phyloP scores from a whole-genome alignment of 1,140 invertebrate species.

The Sycophila sp. region DNA sequence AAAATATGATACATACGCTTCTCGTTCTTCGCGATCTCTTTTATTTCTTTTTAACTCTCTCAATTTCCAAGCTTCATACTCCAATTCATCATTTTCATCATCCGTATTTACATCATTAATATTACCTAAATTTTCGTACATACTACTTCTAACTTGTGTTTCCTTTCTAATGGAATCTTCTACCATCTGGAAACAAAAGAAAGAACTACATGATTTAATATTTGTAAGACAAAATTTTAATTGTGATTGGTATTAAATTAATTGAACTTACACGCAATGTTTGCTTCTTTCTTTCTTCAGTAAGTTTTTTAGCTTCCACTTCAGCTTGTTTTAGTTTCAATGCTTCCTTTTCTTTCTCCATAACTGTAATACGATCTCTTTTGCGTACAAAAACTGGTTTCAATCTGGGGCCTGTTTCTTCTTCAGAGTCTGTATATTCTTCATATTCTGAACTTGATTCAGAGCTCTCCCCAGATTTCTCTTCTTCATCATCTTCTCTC shows the following conservation, averaged over 20 bases:
- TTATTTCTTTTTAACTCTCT: slow-evolving; percentile 96
- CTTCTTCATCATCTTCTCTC: slow-evolving; percentile 74
- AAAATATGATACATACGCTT: slow-evolving; percentile 74
- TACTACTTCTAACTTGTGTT: slow-evolving; percentile 60
- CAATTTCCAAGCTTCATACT: slow-evolving; percentile 98
- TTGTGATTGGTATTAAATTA: background rate
- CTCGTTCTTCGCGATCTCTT: slow-evolving; percentile 93
- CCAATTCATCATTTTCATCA: slow-evolving; percentile 98
- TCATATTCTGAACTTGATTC: slow-evolving; percentile 85
- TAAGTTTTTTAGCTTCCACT: slow-evolving; percentile 70
- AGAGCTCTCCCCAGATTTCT: slow-evolving; percentile 81
- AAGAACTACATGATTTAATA: background rate
- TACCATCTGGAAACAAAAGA: slow-evolving; percentile 72
- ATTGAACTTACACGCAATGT: slow-evolving; percentile 77
- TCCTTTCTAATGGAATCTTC: slow-evolving; percentile 90
- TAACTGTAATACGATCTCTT: slow-evolving; percentile 92
- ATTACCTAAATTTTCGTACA: slow-evolving; percentile 72
- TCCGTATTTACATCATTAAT: slow-evolving; percentile 94
- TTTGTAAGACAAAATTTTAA: slow-evolving; percentile 6
- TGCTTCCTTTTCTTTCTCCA: slow-evolving; percentile 92
- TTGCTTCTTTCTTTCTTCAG: slow-evolving; percentile 76
- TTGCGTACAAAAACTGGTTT: slow-evolving; percentile 98
- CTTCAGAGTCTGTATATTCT: slow-evolving; percentile 90
- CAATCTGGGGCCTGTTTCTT: slow-evolving; percentile 87
- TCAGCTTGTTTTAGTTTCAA: slow-evolving; percentile 82